Evolutionary conservation across 2,797 vertebrate species (phyloP), one percentile per base, ranked within the genome.

Genomic region (Melanotaenia pygmaea): DNA sequence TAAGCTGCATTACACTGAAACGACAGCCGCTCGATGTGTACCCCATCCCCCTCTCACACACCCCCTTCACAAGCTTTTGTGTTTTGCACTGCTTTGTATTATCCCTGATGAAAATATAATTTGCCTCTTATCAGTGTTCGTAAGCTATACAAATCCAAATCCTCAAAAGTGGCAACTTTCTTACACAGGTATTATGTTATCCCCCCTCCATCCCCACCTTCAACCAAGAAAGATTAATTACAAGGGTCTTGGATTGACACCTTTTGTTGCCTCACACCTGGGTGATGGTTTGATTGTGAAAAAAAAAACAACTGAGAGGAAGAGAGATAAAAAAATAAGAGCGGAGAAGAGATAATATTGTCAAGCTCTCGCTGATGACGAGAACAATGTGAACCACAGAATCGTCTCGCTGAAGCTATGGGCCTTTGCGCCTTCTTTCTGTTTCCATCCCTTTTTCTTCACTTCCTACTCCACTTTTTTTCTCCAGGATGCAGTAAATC

Each of bases 81-180:
- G 95, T 95, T 79, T 89, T 90, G 92, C 88, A 86, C 93, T 94
- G 95, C 94, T 95, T 96, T 93, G 96, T 94, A 96, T 97, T 97
- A 97, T 96, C 95, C 96, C 94, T 94, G 96, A 97, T 98, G 96
- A 98, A 99, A 98, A 97, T 98, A 98, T 98, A 97, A 98, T 98
- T 99, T 97, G 89, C 94, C 86, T 96, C 97, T 98, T 99, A 99
- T 99, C 98, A 95, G 94, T 92, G 93, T 90, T 88, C 92, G 95
- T 97, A 97, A 99, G 97, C 96, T 86, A 90, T 87, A 90, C 91
- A 98, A 98, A 97, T 96, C 96, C 96, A 98, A 98, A 97, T 97
- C 95, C 93, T 96, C 95, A 96, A 92, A 97, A 97, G 95, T 95
- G 96, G 95, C 95, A 96, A 96, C 96, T 95, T 96, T 97, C 96